phyloP scores from a whole-genome alignment of 2,797 vertebrate species.

The Esox masquinongy region DNA sequence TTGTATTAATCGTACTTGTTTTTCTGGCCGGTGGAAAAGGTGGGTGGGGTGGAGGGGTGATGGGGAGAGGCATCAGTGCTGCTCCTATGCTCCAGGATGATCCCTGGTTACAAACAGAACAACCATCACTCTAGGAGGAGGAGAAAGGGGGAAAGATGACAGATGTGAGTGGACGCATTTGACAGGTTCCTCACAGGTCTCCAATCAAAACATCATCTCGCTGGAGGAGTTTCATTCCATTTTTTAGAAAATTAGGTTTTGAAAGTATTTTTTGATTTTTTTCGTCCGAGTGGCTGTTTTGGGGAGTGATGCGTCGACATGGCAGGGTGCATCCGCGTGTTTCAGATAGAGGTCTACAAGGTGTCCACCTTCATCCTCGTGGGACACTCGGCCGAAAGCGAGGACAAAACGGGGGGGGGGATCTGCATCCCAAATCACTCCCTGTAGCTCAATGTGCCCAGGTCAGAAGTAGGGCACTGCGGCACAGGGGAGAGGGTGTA shows the following conservation, averaged over 20 bases:
- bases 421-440: not conserved
- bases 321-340: too few relatives aligned
- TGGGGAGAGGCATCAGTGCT: constrained; percentile 39
- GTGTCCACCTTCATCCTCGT: too few relatives aligned
- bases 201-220: not conserved
- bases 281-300: too few relatives aligned
- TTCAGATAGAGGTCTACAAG: too few relatives aligned
- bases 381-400: too few relatives aligned
- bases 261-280: too few relatives aligned
- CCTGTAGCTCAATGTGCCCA: too few relatives aligned
- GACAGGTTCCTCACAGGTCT: constrained; percentile 36
- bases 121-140: not conserved
- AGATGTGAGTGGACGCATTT: constrained; percentile 55
- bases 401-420: not conserved
- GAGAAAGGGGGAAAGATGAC: constrained; percentile 48
- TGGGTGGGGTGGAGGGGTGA: not conserved
- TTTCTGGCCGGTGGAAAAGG: constrained; percentile 35
- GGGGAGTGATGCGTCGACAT: too few relatives aligned
- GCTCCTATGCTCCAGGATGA: constrained; percentile 52
- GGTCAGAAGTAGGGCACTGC: too few relatives aligned
- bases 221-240: not conserved
- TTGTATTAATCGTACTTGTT: too few relatives aligned
- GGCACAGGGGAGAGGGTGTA: too few relatives aligned
- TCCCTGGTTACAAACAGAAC: constrained; percentile 52
- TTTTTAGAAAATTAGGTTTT: too few relatives aligned